Conservation (phyloP, 2,113 vertebrate genomes). For the Chamaea fasciata region DNA sequence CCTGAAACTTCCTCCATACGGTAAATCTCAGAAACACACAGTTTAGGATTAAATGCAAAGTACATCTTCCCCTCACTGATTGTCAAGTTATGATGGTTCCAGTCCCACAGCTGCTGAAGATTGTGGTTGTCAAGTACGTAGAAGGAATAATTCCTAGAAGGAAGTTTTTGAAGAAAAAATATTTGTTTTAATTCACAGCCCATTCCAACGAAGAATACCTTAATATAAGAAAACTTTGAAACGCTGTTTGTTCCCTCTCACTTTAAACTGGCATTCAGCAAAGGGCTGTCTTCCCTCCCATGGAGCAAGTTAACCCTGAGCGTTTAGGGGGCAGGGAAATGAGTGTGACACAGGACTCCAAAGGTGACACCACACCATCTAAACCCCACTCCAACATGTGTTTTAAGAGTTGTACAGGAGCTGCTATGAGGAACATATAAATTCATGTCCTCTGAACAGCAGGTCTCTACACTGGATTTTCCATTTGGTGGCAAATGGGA, state of each 20-base stretch:
- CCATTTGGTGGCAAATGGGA: neutral
- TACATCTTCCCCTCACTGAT: conserved; percentile 90
- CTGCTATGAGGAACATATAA: neutral
- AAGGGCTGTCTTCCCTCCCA: neutral
- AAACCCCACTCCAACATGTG: neutral
- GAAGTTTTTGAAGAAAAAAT: conserved; percentile 12
- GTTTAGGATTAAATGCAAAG: conserved; percentile 91
- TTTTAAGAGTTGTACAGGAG: neutral
- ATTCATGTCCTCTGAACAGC: neutral
- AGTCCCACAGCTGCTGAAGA: conserved; percentile 94
- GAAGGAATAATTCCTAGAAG: conserved; percentile 88
- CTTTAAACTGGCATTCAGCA: neutral
- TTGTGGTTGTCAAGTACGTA: conserved; percentile 93
- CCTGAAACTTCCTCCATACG: conserved; percentile 91
- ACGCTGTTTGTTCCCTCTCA: neutral
- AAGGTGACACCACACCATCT: neutral
- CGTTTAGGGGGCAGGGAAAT: neutral
- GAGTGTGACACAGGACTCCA: neutral
- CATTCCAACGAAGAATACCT: neutral
- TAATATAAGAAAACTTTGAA: neutral
- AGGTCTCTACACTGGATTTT: neutral
- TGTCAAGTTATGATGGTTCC: conserved; percentile 93
- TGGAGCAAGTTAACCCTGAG: neutral
- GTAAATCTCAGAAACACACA: conserved; percentile 93
- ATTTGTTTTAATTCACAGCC: neutral